Evolutionary conservation across 92 coral and sea anemone species (phyloP).

Genomic region (Galaxea fascicularis): DNA sequence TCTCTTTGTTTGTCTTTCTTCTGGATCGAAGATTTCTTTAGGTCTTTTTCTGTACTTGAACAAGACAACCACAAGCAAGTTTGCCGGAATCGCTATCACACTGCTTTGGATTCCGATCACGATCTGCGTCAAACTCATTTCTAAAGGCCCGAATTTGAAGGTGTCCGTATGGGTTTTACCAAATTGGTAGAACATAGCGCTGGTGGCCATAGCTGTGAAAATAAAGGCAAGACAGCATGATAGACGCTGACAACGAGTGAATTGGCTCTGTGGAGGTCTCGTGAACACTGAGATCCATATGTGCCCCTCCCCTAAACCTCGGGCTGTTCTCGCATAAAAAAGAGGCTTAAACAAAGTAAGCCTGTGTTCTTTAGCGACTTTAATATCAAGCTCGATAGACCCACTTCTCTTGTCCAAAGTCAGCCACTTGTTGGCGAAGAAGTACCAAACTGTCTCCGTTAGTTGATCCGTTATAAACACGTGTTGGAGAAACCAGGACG

Average conservation of each 20-base stretch:
- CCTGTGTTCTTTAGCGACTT: constrained; percentile 72
- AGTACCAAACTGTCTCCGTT: constrained; percentile 64
- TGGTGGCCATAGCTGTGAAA: constrained; percentile 84
- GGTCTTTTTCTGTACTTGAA: constrained; percentile 68
- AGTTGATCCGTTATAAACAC: constrained; percentile 78
- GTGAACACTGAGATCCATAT: constrained; percentile 69
- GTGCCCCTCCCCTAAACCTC: constrained; percentile 89
- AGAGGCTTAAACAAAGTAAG: constrained; percentile 84
- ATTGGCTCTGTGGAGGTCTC: constrained; percentile 73
- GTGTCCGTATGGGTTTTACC: constrained; percentile 88
- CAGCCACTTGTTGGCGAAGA: constrained; percentile 87
- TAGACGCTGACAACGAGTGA: constrained; percentile 87
- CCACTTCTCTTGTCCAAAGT: constrained; percentile 86
- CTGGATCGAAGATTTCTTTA: no score
- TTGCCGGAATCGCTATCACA: constrained; percentile 87
- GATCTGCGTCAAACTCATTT: constrained; percentile 88
- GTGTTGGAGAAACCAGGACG: constrained; percentile 30
- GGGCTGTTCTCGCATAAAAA: constrained; percentile 80
- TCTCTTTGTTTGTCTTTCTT: no score
- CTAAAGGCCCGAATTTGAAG: constrained; percentile 84
- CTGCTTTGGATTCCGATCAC: constrained; percentile 94
- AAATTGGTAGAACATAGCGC: constrained; percentile 46
- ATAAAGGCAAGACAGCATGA: constrained; percentile 85
- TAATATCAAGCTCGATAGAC: constrained; percentile 69
- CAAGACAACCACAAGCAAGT: constrained; percentile 77